phyloP scores from a whole-genome alignment of 1,140 invertebrate genomes.

The Potamilus streckersoni region DNA sequence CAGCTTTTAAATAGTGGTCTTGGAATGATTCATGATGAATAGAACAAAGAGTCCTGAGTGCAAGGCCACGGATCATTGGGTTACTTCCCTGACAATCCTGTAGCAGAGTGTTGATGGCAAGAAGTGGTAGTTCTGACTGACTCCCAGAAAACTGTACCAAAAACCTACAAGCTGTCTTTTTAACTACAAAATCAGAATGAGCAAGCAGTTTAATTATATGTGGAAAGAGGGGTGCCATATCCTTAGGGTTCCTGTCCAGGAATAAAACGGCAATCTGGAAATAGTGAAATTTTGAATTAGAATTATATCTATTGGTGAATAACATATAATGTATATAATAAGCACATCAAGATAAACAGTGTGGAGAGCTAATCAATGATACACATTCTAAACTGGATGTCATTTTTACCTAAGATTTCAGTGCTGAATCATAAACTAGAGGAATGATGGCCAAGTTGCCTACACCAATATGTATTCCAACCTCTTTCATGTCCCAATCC shows the following conservation, averaged over 20 bases:
- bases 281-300: too few species aligned
- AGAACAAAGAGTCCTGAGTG: constrained; percentile 46
- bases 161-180: constrained; percentile 47
- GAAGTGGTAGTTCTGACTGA: constrained; percentile 36
- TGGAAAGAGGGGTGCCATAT: constrained; percentile 34
- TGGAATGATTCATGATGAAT: constrained; percentile 35
- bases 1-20: constrained; percentile 38
- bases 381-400: too few species aligned
- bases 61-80: constrained; percentile 47
- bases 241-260: constrained; percentile 7
- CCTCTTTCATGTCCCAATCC: too few species aligned
- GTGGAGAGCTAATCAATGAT: too few species aligned
- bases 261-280: neutral
- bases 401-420: too few species aligned
- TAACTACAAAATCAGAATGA: constrained; percentile 47
- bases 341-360: too few species aligned
- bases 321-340: too few species aligned
- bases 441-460: too few species aligned
- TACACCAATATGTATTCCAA: too few species aligned
- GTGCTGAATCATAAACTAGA: too few species aligned
- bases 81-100: constrained; percentile 49
- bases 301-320: too few species aligned
- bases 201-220: constrained; percentile 47
- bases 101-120: constrained; percentile 53
- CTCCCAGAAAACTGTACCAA: constrained; percentile 22